Base-by-base conservation (phyloP, 1,140 invertebrate species). In the Caerostris darwini region DNA sequence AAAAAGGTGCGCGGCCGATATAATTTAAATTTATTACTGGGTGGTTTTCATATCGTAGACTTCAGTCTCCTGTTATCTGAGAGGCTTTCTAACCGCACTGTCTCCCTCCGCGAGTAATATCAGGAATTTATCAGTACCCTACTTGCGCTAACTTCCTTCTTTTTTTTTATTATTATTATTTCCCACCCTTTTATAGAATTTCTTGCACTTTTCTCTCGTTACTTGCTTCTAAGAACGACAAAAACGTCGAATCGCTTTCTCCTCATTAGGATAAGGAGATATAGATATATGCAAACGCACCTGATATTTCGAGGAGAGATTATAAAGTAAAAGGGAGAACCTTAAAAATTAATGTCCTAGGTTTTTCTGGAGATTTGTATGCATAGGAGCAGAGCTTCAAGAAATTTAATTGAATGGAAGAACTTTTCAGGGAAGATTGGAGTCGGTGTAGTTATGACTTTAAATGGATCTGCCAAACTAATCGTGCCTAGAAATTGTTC, bases 21-120 rank as follows among this genome's bases (percentile, higher is more conserved):
- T 93, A 93, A 93, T 93, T 93, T 93, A 93, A 93, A 93, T 93
- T 93, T 93, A 93, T 93, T 93, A 93, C 91, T 86, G 61, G 91
- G 91, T 6, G 91, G 59, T 87, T 92, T 93, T 58, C 91, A 57
- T 86, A 86, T 87, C 82, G 59, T 92, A 71, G 83, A 58, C 91
- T 87, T 57, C 53, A 50, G 59, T 69, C 53, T 86, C 53, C 91
- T 87, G 83, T 93, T 93, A 93, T 93, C 91, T 93, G 83, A 71
- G 67, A 56, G 53, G 61, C 54, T 71, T 71, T 90, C 64, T 54
- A 50, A 81, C 71, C 90, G 34, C 90, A 71, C 87, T 90, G 61
- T 88, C 85, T 53, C 85, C 85, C 59, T 87, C n/a, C 10, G 88
- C 56, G n/a, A 71, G 88, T 67, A 71, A 90, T 90, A 90, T 61